A percentile compares a stretch with the other conserved stretches of the same genome.
These are phyloP conservation scores for Clupea harengus DNA, from an alignment of 2,113 vertebrate genomes.

Conservation along the genomic window DNA sequence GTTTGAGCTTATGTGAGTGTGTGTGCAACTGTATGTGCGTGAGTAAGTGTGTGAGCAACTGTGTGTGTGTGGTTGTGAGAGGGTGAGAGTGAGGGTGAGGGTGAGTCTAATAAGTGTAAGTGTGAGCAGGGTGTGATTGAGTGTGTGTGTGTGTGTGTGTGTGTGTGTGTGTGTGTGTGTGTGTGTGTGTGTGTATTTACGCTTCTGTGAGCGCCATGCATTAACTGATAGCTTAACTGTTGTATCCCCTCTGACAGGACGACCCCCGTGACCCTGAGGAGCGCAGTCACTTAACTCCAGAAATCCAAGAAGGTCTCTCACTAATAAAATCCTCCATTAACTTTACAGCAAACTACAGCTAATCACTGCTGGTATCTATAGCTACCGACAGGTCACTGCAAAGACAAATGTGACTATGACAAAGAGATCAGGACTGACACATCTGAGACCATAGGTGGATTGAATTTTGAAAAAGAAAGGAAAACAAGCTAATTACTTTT, in stretches of 20 bases:
- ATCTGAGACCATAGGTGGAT: background rate
- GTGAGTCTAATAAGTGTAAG: background rate
- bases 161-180: background rate
- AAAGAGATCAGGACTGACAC: background rate
- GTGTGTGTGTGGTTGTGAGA: too few relatives aligned
- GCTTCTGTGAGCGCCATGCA: background rate
- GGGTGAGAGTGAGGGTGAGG: background rate
- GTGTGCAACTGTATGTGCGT: too few relatives aligned
- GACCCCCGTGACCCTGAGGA: background rate
- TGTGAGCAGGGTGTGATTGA: background rate
- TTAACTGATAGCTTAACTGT: background rate
- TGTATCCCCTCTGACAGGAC: background rate
- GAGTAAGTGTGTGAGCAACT: too few relatives aligned
- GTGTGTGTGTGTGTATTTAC: background rate
- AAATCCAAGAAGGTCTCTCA: background rate
- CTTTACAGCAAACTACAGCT: background rate
- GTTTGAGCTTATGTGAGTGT: too few relatives aligned
- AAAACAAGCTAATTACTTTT: background rate
- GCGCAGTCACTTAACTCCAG: background rate
- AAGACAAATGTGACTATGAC: background rate
- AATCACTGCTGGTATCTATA: background rate
- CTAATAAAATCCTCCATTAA: constrained; percentile 13
- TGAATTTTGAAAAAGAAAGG: background rate
- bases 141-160: background rate
- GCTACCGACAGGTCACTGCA: background rate